Evolutionary conservation across 2,113 vertebrate genomes (phyloP), one percentile per base, ranked within the genome.

Genomic region (Chaetops frenatus): DNA sequence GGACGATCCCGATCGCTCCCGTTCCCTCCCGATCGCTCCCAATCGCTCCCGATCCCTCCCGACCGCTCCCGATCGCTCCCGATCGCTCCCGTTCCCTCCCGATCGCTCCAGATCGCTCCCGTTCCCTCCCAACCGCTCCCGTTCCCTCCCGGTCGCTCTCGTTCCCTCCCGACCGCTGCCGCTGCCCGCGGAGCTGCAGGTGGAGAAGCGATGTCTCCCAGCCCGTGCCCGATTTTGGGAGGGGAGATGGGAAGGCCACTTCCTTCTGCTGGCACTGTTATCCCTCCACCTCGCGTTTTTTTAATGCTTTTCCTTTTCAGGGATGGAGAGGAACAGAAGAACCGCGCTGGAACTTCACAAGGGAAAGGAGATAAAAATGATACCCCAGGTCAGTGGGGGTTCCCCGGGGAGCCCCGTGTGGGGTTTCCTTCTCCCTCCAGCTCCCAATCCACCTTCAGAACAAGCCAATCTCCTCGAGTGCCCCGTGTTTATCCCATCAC

Each of bases 281-380:
- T 54, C 66, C 27, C 69, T 54, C 65, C 62, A 31, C 22, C 53
- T 79, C 33, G 10, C 7, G 20, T 4, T 28, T 16, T 25, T 16
- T n/a, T 5, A 31, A 36, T 3, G 11, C 12, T 24, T 90, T 61
- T 66, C 35, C 35, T 60, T 94, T 14, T 45, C 62, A 25, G 71
- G 24, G 40, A 6, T 40, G 71, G 40, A 38, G 57, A 8, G 4
- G 66, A 67, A 47, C 56, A 64, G 66, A 66, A 54, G 51, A 64
- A 38, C 44, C 1, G 0, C 3, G 2, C 38, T 7, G 56, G 47
- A 44, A 27, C 53, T 40, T 33, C 33, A 3, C 15, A 22, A 38
- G 11, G 31, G 19, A 64, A 53, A 66, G 35, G 51, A 70, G 56
- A 81, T 9, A 18, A 89, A 53, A 36, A 19, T 4, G 9, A 16